Evolutionary conservation across 2,113 vertebrate species (phyloP).

Genomic region (Spheniscus mendiculus): DNA sequence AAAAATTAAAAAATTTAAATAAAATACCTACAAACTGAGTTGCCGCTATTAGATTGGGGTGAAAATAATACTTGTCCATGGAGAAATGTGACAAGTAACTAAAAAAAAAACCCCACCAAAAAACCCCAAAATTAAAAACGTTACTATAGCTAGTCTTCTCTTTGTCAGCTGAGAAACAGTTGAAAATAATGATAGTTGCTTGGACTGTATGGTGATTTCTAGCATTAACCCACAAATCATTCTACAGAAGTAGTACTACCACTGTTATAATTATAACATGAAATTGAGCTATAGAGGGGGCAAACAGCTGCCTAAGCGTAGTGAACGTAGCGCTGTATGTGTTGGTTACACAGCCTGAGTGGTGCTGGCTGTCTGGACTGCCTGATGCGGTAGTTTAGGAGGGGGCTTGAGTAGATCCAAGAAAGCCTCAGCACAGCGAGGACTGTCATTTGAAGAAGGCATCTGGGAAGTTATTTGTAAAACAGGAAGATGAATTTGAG

Average conservation of each 20-base stretch:
- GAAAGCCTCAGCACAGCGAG: background rate
- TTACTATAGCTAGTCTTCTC: background rate
- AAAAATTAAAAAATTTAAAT: background rate
- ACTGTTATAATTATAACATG: background rate
- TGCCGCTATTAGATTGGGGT: background rate
- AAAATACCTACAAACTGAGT: background rate
- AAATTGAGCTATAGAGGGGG: background rate
- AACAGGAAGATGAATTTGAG: background rate
- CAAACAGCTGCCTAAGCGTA: background rate
- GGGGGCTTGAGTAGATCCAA: fast-evolving
- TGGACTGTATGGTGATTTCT: background rate
- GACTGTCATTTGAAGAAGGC: background rate
- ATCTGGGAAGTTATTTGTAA: background rate
- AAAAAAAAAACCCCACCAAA: background rate
- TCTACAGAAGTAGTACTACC: background rate
- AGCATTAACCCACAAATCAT: background rate
- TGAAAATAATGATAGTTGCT: background rate
- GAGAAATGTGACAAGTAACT: background rate
- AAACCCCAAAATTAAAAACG: background rate
- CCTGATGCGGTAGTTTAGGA: background rate
- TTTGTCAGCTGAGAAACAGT: background rate
- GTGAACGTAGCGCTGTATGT: fast-evolving
- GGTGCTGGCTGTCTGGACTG: background rate
- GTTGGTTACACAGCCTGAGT: background rate
- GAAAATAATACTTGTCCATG: background rate